Conservation (phyloP, 1,140 invertebrate genomes). For the Tetramorium alpestre region DNA sequence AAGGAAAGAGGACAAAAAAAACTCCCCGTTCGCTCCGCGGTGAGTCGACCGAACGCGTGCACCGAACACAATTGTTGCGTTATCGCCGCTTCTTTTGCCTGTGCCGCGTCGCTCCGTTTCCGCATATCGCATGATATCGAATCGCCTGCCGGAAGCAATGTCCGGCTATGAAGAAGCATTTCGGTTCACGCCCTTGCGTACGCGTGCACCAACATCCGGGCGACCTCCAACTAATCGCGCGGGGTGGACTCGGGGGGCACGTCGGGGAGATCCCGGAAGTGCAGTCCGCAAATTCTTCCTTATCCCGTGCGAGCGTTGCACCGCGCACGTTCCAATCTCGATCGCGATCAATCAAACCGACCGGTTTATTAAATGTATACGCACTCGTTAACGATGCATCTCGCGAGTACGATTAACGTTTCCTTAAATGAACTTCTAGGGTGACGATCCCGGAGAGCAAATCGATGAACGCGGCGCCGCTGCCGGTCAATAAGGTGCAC, state of each 20-base stretch:
- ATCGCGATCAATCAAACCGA: neutral
- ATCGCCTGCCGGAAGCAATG: slow-evolving; percentile 62
- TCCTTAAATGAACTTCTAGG: slow-evolving; percentile 23
- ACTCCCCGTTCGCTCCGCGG: neutral
- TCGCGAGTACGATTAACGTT: neutral
- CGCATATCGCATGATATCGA: slow-evolving; percentile 51
- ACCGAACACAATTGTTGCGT: slow-evolving; percentile 17
- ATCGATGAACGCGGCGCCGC: slow-evolving; percentile 30
- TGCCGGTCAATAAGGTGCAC: slow-evolving; percentile 27
- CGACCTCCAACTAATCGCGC: slow-evolving; percentile 3
- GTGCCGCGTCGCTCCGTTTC: slow-evolving; percentile 6
- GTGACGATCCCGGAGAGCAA: slow-evolving; percentile 17
- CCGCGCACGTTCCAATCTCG: neutral
- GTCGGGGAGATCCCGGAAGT: neutral
- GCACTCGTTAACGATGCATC: neutral
- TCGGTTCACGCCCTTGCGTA: slow-evolving; percentile 64
- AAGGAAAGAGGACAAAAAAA: neutral
- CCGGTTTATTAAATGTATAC: neutral
- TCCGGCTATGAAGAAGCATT: slow-evolving; percentile 61
- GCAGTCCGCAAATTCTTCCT: neutral
- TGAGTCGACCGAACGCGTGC: neutral
- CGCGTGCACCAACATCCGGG: neutral
- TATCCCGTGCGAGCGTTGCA: neutral
- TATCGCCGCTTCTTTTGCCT: slow-evolving; percentile 10
- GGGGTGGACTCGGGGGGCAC: neutral